These are phyloP conservation scores for Spea multiplicata DNA, from an alignment of 2,113 vertebrate genomes.

Conservation along the genomic window DNA sequence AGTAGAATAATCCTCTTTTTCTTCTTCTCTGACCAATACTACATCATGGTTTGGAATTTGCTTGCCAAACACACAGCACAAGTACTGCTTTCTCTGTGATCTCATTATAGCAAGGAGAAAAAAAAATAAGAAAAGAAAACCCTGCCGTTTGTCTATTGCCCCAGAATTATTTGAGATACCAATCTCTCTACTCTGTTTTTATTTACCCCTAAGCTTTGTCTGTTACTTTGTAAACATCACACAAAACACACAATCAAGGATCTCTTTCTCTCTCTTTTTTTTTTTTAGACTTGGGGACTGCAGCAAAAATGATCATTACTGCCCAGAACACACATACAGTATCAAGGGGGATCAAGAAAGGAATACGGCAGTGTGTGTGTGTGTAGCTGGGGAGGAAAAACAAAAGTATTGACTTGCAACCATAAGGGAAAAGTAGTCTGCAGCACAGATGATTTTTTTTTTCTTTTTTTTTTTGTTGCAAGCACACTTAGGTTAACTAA, in stretches of 20 bases:
- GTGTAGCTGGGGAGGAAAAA: slow-evolving; percentile 24
- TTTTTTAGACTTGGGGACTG: slow-evolving; percentile 57
- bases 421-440: slow-evolving; percentile 55
- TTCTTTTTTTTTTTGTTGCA: not conserved
- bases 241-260: slow-evolving; percentile 61
- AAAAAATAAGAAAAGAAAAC: slow-evolving; percentile 41
- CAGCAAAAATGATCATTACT: slow-evolving; percentile 61
- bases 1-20: slow-evolving; percentile 37
- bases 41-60: slow-evolving; percentile 48
- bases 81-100: slow-evolving; percentile 41
- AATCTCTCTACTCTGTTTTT: slow-evolving; percentile 54
- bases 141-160: slow-evolving; percentile 58
- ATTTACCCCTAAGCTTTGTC: slow-evolving; percentile 53
- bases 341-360: not conserved
- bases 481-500: slow-evolving; percentile 7
- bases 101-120: slow-evolving; percentile 38
- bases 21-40: slow-evolving; percentile 36
- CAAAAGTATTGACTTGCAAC: slow-evolving; percentile 54
- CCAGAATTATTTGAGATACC: not conserved
- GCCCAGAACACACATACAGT: slow-evolving; percentile 42
- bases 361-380: slow-evolving; percentile 32
- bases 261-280: slow-evolving; percentile 33
- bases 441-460: slow-evolving; percentile 51
- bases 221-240: slow-evolving; percentile 70
- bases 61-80: slow-evolving; percentile 45